Base-by-base conservation (phyloP, 2,888 invertebrate genomes). In the Fabriciana adippe region DNA sequence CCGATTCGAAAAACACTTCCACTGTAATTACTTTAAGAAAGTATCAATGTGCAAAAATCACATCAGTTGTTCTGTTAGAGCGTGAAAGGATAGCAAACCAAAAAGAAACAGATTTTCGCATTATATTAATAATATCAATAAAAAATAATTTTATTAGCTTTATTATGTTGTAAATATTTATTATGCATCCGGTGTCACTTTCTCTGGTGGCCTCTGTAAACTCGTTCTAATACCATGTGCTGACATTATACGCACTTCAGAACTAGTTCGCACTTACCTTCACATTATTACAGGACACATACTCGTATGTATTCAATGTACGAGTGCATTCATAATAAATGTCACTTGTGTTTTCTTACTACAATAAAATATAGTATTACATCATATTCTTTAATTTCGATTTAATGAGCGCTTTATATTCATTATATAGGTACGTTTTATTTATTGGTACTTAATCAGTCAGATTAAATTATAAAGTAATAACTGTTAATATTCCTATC, bases 241-340 rank as follows among this genome's bases (percentile, higher is more conserved):
- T 70, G 70, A 65, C 64, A 70, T 68, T 70, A 55, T 63, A 63
- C 45, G 26, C 45, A 55, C 66, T 69, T 57, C 64, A 50, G 53
- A 66, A 66, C 69, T 63, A 66, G 69, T 68, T 57, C 56, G 48
- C 56, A 57, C 51, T 72, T 69, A 67, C 71, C 72, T 71, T 71
- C 72, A 71, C 72, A 69, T 66, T 68, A 70, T 62, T 61, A 61
- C 60, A 50, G 53, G 64, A 68, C 61, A 53, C 21, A 21, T 63
- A 68, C 61, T 48, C n/a, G 16, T 57, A 31, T 63, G 56, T 51
- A 51, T 35, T 50, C 16, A 61, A 55, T 66, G 41, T 31, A 64
- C 48, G 59, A 59, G 59, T 31, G 59, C 47, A 55, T 63, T 63
- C 41, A 14, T 55, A 35, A 41, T 55, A 47, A 55, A 54, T 45